These are phyloP conservation scores for Onychostoma macrolepis DNA, from an alignment of 2,113 vertebrate genomes.

Conservation along the genomic window DNA sequence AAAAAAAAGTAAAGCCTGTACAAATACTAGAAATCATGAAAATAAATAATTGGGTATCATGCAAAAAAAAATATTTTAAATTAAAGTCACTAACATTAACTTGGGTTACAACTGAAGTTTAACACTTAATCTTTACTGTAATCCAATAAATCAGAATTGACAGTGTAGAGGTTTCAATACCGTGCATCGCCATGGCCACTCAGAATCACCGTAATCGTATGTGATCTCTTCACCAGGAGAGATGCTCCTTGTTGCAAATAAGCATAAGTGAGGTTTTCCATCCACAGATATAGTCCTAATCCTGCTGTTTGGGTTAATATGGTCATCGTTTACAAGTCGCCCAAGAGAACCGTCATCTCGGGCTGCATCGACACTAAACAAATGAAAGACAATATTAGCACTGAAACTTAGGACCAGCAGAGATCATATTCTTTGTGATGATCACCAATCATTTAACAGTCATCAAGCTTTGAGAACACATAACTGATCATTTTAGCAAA, in stretches of 20 bases:
- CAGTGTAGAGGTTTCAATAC: slow-evolving; percentile 30
- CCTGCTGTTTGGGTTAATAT: neutral
- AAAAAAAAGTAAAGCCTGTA: too few species aligned
- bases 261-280: slow-evolving; percentile 53
- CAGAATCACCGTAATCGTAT: slow-evolving; percentile 50
- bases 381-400: too few species aligned
- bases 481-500: neutral
- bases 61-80: too few species aligned
- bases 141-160: neutral
- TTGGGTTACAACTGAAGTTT: neutral
- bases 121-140: neutral
- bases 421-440: neutral
- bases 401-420: neutral
- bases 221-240: slow-evolving; percentile 54
- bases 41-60: too few species aligned
- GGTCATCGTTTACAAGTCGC: slow-evolving; percentile 51
- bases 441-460: neutral
- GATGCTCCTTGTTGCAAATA: slow-evolving; percentile 54
- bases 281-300: neutral
- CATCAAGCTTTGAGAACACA: neutral
- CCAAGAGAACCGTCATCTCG: neutral
- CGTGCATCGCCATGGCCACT: slow-evolving; percentile 56
- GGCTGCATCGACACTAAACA: too few species aligned
- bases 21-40: too few species aligned
- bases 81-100: too few species aligned